Base-by-base conservation (phyloP, 1,140 invertebrate species). In the Medauroidea extradentata region DNA sequence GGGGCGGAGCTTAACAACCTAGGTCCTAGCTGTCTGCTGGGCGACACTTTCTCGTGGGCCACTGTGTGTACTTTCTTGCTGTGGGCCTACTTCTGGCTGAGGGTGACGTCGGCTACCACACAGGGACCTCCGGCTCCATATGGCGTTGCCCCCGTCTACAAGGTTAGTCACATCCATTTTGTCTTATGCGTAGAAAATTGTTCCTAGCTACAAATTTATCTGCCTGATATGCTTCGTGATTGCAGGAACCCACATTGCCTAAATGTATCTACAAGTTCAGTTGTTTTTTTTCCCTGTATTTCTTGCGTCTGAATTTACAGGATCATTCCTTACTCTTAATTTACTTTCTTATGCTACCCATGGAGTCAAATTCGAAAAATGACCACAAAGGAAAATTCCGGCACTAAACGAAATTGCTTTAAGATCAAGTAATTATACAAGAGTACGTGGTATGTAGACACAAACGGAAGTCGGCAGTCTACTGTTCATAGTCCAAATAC, bases 141-240 rank as follows among this genome's bases (percentile, higher is more conserved):
- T 59, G 81, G 79, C 34, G 73, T 75, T 57, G 68, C 65, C 2
- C 82, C 82, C 2, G 59, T 68, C 0, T 84, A 84, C 66, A 71
- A 74, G 63, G 70, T 70, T 46, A 24, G 27, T 24, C 39, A 25
- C n/a, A n/a, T n/a, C n/a, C n/a, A n/a, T n/a, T n/a, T n/a, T n/a
- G n/a, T n/a, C n/a, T n/a, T n/a, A n/a, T n/a, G n/a, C n/a, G n/a
- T n/a, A n/a, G n/a, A 14, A 13, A 2, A 14, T 41, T 41, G 13
- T 41, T 14, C 39, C 13, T 41, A n/a, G 9, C 16, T 39, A 39
- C 38, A 39, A 11, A 11, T 39, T n/a, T n/a, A 11, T 9, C 16
- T 39, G 9, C 16, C 38, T 11, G 9, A 39, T n/a, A 9, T 11
- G 9, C 16, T 39, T 11, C 16, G 9, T 39, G 9, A 39, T 11